Percentiles rank a stretch among this genome's conserved stretches.
Conservation (phyloP, 2,113 vertebrate species). For the Paradoxurus hermaphroditus region DNA sequence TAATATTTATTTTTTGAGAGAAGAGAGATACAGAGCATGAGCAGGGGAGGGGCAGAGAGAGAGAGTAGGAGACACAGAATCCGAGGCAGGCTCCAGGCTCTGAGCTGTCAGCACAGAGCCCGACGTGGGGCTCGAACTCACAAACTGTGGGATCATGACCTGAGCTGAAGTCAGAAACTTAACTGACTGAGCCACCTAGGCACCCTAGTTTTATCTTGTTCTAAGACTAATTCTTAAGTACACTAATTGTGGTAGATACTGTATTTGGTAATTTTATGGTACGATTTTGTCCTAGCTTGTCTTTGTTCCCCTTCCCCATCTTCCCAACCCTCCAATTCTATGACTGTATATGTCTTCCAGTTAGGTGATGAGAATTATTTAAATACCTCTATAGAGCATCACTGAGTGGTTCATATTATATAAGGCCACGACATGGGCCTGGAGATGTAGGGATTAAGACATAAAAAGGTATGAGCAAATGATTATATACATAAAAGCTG, state of each 20-base stretch:
- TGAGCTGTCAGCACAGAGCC: too few species aligned
- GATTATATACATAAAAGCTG: not conserved
- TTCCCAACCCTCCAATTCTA: not conserved
- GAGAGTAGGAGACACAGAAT: too few species aligned
- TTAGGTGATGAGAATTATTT: not conserved
- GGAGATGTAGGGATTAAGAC: not conserved
- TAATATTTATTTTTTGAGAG: too few species aligned
- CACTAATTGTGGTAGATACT: not conserved
- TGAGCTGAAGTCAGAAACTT: too few species aligned
- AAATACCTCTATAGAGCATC: not conserved
- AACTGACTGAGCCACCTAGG: too few species aligned
- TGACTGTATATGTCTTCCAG: not conserved
- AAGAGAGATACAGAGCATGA: too few species aligned
- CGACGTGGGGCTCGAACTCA: too few species aligned
- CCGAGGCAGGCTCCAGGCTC: too few species aligned
- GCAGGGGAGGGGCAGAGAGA: too few species aligned
- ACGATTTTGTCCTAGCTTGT: not conserved
- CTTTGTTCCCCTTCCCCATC: not conserved
- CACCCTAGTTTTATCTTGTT: constrained; percentile 13
- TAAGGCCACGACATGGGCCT: not conserved
- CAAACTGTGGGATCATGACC: too few species aligned
- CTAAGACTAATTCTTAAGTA: constrained; percentile 1
- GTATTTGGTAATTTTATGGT: not conserved
- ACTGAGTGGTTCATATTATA: not conserved
- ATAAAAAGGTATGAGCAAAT: not conserved